Conservation (phyloP, 2,113 vertebrate species). For the Gopherus evgoodei region DNA sequence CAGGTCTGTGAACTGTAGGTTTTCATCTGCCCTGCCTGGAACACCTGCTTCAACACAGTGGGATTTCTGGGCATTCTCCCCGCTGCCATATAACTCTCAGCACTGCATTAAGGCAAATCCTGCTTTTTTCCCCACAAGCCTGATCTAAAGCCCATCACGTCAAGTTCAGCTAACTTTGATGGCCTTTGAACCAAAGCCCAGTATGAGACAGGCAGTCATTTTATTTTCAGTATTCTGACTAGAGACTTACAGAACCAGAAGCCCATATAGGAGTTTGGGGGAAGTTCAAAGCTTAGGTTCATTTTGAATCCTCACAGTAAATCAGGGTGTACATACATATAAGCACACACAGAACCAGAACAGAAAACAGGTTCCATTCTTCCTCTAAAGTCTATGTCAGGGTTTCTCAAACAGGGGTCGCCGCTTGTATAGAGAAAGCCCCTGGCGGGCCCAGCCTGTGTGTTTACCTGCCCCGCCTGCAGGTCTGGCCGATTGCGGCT, state of each 20-base stretch:
- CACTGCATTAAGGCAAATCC: not conserved
- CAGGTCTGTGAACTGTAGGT: not conserved
- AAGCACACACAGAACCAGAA: not conserved
- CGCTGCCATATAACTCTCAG: fast-evolving
- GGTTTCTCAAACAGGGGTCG: too few species aligned
- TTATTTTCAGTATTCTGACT: not conserved
- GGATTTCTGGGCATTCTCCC: not conserved
- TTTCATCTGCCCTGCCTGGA: not conserved
- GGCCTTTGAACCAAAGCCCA: not conserved
- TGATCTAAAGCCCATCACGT: not conserved
- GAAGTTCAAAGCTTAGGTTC: not conserved
- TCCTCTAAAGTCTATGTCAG: not conserved
- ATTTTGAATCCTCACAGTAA: not conserved
- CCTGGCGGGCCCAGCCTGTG: too few species aligned
- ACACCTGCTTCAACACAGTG: not conserved
- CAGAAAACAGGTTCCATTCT: not conserved
- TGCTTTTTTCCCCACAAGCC: fast-evolving
- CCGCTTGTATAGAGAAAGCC: too few species aligned
- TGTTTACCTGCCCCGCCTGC: too few species aligned
- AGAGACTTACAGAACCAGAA: not conserved
- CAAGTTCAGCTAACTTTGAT: not conserved
- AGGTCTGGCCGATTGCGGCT: too few species aligned
- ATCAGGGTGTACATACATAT: not conserved
- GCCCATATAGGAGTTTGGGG: not conserved
- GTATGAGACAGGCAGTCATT: not conserved